Base-by-base conservation (phyloP, 2,888 invertebrate species). In the Callyntrura guangdongensis region DNA sequence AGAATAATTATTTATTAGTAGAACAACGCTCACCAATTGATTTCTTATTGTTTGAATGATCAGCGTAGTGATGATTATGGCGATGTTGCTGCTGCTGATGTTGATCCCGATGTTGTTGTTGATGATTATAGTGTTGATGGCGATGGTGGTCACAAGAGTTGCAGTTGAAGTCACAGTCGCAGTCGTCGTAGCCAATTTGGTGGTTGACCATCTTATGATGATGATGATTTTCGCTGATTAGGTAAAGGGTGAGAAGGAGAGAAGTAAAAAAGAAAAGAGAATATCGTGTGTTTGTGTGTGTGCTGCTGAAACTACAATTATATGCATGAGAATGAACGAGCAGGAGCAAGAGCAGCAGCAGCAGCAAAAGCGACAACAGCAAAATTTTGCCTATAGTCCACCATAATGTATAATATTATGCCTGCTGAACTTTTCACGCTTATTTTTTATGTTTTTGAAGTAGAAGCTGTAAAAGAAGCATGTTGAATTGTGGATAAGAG, bases 141-240 rank as follows among this genome's bases (percentile, higher is more conserved):
- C 14, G 53, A 72, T 67, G 89, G 74, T 89, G 89, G 83, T 84
- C 83, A 89, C 4, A 74, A 59, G 72, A 77, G 79, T 84, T 89
- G 89, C 83, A 77, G 89, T 83, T 74, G 36, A 77, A 83, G 89
- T 77, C 53, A 56, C 49, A 56, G 56, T 86, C 59, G 36, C 53
- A 49, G 90, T 64, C 90, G 86, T 86, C 79, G 77, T 67, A 89
- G 90, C 81, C 90, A 86, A 90, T 90, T 90, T 90, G 90, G 86
- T 90, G 86, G 90, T 90, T 90, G 90, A 90, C 90, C 90, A 90
- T 90, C 90, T 90, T 90, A 90, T 90, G 90, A 72, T 89, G 89
- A 90, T 90, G 90, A 86, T 86, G 86, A 90, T 90, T 90, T 90
- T 86, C 59, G 72, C 81, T 90, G 90, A 90, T 90, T 90, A 90